A percentile compares a stretch with the other conserved stretches of the same genome.
Conservation (phyloP, 2,113 vertebrate genomes). For the Irena cyanogastra region DNA sequence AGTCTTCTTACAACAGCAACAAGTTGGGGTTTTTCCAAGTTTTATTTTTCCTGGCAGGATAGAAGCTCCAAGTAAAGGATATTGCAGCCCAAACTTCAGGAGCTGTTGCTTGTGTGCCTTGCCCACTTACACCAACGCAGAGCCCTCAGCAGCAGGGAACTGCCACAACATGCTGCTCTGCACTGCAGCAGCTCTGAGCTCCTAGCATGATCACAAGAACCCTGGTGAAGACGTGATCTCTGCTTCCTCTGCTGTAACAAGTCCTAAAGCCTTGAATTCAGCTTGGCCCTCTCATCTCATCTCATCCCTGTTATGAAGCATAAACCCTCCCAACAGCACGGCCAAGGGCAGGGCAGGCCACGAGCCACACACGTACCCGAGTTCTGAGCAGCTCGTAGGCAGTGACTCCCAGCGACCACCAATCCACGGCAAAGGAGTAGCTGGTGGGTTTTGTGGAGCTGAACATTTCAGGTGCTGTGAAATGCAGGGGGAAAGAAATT, state of each 20-base stretch:
- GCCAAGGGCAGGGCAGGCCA: not conserved
- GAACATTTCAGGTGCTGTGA: conserved; percentile 93
- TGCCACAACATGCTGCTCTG: not conserved
- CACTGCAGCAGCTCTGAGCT: not conserved
- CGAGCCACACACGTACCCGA: conserved; percentile 72
- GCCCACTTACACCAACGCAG: not conserved
- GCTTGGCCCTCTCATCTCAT: not conserved
- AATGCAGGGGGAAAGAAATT: not conserved
- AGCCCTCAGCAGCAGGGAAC: not conserved
- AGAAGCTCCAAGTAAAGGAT: not conserved
- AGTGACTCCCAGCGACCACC: conserved; percentile 84
- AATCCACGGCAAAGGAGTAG: conserved; percentile 87
- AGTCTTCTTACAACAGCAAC: not conserved
- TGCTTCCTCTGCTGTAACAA: not conserved
- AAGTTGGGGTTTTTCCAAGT: not conserved
- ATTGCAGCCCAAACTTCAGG: not conserved
- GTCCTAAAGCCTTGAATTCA: not conserved
- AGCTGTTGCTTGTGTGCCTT: not conserved
- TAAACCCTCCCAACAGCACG: not conserved
- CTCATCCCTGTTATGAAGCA: not conserved
- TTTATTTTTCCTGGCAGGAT: not conserved
- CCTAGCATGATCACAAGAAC: not conserved
- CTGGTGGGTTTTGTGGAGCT: conserved; percentile 76
- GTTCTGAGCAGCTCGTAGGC: conserved; percentile 92
- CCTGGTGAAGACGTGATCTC: not conserved